These are phyloP conservation scores for Nibea albiflora DNA, from an alignment of 2,113 vertebrate species.

Conservation along the genomic window DNA sequence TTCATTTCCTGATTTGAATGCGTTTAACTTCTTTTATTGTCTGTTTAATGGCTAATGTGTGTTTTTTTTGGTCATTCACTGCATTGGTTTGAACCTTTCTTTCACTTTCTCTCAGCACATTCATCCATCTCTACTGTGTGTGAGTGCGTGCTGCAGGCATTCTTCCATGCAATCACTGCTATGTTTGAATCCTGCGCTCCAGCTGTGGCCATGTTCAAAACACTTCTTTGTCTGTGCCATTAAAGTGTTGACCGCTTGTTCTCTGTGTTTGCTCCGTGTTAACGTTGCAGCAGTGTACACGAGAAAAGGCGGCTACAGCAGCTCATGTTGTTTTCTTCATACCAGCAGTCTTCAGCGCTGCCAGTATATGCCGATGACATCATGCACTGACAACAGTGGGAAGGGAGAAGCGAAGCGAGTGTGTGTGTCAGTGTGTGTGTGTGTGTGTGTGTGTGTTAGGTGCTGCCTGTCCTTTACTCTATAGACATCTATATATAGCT, in stretches of 20 bases:
- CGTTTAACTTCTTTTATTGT: background rate
- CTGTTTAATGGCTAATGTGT: background rate
- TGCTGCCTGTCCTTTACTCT: constrained; percentile 63
- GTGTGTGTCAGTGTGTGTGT: background rate
- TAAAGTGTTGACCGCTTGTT: background rate
- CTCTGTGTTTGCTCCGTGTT: background rate
- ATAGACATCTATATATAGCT: constrained; percentile 79
- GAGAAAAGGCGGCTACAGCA: background rate
- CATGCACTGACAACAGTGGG: constrained; percentile 36
- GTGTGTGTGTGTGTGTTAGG: constrained; percentile 18
- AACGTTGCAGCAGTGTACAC: background rate
- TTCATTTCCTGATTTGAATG: background rate
- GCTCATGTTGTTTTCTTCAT: background rate
- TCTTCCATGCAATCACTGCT: background rate
- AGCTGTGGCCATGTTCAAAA: background rate
- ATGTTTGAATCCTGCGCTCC: background rate
- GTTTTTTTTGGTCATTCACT: background rate
- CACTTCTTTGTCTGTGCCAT: background rate
- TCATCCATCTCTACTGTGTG: background rate
- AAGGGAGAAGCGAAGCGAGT: background rate
- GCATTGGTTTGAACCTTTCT: background rate
- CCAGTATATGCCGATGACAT: constrained; percentile 45
- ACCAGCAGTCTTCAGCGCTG: constrained; percentile 5
- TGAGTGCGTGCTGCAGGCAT: background rate
- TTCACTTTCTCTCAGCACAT: background rate